These are phyloP conservation scores for Arion vulgaris DNA, from an alignment of 1,140 invertebrate genomes.

Conservation along the genomic window DNA sequence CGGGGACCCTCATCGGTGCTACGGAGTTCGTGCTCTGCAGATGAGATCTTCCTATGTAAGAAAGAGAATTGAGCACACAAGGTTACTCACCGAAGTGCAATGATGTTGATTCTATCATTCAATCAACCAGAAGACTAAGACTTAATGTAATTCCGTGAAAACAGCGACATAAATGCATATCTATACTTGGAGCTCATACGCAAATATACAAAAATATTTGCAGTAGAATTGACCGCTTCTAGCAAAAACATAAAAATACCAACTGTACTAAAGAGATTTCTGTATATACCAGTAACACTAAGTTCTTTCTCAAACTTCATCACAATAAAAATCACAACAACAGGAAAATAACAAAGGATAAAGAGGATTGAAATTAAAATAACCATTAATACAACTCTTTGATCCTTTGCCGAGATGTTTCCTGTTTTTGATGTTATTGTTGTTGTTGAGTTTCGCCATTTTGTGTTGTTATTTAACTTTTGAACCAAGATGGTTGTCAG, in stretches of 20 bases:
- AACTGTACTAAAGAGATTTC: conserved; percentile 24
- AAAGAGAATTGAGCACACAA: too few species aligned
- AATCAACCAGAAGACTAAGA: too few species aligned
- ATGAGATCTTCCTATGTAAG: too few species aligned
- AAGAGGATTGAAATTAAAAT: conserved; percentile 8
- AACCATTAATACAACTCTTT: conserved; percentile 8
- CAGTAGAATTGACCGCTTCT: too few species aligned
- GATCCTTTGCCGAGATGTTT: neutral
- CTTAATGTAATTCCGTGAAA: too few species aligned
- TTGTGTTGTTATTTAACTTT: neutral
- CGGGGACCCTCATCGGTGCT: too few species aligned
- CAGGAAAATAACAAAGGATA: neutral
- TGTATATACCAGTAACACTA: neutral
- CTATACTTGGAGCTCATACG: too few species aligned
- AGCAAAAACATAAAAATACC: neutral
- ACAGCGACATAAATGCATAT: too few species aligned
- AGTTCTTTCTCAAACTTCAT: conserved; percentile 8
- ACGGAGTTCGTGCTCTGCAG: too few species aligned
- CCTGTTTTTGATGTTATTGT: neutral
- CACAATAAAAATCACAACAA: neutral
- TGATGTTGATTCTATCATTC: too few species aligned
- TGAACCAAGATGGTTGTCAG: neutral
- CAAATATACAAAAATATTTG: too few species aligned
- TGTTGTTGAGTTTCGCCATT: conserved; percentile 3
- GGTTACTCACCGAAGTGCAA: too few species aligned